Evolutionary conservation across 2,113 vertebrate genomes (phyloP).

Genomic region (Miniopterus natalensis): DNA sequence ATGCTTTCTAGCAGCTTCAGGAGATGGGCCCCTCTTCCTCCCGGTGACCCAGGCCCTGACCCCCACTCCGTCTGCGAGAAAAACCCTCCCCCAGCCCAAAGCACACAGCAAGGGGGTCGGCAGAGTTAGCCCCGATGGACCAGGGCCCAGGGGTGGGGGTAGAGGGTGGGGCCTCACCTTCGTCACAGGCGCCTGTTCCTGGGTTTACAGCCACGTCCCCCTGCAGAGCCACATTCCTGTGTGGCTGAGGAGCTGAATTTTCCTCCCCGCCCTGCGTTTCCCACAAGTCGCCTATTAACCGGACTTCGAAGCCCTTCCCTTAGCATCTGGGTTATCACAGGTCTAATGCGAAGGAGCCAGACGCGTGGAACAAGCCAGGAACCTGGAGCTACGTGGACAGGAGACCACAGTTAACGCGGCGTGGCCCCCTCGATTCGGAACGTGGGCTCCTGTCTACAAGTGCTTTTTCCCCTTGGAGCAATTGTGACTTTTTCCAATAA

Average conservation of each 20-base stretch:
- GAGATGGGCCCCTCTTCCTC: constrained; percentile 31
- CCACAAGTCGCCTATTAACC: constrained; percentile 71
- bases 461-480: background rate
- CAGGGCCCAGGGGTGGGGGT: background rate
- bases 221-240: background rate
- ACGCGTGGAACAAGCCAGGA: constrained; percentile 71
- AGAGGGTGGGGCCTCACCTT: too few species aligned
- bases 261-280: constrained; percentile 63
- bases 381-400: background rate
- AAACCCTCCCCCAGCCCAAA: constrained; percentile 7
- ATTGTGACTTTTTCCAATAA: background rate
- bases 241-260: constrained; percentile 32
- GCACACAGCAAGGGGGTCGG: constrained; percentile 1
- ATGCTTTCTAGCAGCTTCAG: constrained; percentile 32
- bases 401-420: background rate
- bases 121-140: constrained; percentile 64
- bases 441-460: background rate
- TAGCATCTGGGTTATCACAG: constrained; percentile 57
- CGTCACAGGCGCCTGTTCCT: background rate
- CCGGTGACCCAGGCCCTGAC: background rate
- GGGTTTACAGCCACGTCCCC: constrained; percentile 44
- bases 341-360: constrained; percentile 72
- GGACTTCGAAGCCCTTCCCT: constrained; percentile 71
- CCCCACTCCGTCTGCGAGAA: constrained; percentile 24
- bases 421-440: background rate